Conservation (phyloP, 2,113 vertebrate genomes). For the Marmota flaviventris region DNA sequence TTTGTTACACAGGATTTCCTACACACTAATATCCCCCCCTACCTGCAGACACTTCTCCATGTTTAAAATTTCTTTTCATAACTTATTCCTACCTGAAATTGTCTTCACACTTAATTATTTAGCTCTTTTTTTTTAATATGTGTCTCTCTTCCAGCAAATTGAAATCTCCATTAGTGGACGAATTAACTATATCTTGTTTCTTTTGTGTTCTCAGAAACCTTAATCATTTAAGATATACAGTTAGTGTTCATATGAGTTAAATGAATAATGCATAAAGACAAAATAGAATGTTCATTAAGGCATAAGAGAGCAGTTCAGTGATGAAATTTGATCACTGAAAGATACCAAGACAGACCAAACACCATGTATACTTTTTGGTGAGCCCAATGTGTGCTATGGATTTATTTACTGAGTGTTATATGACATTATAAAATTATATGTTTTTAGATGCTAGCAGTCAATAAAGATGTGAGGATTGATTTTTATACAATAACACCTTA, state of each 20-base stretch:
- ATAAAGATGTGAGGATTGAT: background rate
- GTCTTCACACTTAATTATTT: background rate
- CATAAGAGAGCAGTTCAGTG: background rate
- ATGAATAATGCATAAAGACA: background rate
- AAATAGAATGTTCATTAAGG: background rate
- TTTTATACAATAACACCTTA: background rate
- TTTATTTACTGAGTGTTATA: background rate
- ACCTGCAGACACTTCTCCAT: background rate
- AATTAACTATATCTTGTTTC: background rate
- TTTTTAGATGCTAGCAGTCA: conserved; percentile 8
- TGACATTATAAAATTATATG: background rate
- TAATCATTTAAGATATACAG: background rate
- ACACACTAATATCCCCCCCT: background rate
- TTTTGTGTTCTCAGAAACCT: background rate
- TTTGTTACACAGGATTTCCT: background rate
- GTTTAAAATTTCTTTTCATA: background rate
- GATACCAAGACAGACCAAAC: background rate
- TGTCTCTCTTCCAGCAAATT: background rate
- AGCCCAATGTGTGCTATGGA: background rate
- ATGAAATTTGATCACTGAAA: background rate
- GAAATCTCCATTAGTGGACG: background rate
- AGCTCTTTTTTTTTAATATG: background rate
- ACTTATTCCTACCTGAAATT: background rate
- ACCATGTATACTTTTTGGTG: background rate
- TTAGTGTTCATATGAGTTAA: background rate